These are phyloP conservation scores for Bombus confusus DNA, from an alignment of 1,140 invertebrate species.

Conservation along the genomic window DNA sequence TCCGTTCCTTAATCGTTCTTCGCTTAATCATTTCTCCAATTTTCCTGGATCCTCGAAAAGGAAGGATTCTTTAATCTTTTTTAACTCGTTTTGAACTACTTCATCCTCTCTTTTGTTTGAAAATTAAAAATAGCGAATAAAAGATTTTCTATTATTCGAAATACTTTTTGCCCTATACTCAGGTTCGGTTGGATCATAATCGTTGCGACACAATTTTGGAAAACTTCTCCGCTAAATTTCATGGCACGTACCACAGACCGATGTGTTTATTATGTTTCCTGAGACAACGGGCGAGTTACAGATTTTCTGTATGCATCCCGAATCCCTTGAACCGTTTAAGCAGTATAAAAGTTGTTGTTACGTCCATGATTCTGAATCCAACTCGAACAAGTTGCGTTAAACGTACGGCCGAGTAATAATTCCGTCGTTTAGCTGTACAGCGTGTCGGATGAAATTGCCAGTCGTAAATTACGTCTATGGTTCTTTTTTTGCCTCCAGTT, in stretches of 20 bases:
- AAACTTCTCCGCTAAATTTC: slow-evolving; percentile 50
- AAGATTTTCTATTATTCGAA: background rate
- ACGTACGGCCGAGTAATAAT: background rate
- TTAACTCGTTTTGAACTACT: too few relatives aligned
- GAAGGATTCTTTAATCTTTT: too few relatives aligned
- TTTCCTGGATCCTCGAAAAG: too few relatives aligned
- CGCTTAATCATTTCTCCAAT: too few relatives aligned
- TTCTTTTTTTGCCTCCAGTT: background rate
- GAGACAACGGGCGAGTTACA: background rate
- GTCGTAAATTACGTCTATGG: background rate
- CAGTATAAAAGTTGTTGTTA: slow-evolving; percentile 7
- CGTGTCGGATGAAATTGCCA: background rate
- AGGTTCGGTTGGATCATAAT: background rate
- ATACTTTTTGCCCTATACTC: background rate
- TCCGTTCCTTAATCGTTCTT: too few relatives aligned
- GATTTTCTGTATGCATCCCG: background rate
- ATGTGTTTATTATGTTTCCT: slow-evolving; percentile 61
- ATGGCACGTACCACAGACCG: slow-evolving; percentile 40
- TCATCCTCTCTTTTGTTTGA: too few relatives aligned
- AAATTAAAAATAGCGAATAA: too few relatives aligned
- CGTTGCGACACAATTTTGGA: background rate
- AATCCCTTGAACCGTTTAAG: background rate
- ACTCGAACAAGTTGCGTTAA: background rate
- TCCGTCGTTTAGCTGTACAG: background rate
- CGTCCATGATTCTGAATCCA: background rate